A percentile compares a stretch with the other conserved stretches of the same genome.
Evolutionary conservation across 37 sponge, comb jelly and placozoan genomes (phyloP).

Genomic region (Oopsacas minuta): DNA sequence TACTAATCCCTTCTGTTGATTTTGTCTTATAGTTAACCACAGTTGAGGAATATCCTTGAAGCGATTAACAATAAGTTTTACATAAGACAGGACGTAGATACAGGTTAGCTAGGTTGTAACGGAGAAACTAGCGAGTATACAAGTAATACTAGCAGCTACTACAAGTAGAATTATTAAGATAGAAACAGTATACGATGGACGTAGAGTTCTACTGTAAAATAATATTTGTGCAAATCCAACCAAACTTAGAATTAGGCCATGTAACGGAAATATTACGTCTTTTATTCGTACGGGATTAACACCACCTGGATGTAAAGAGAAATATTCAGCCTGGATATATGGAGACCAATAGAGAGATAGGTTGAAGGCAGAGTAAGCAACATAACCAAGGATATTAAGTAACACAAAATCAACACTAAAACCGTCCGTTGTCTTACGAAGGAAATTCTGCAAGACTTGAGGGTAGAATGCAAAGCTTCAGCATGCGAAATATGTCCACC

Average conservation of each 20-base stretch:
- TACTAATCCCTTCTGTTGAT: constrained; percentile 88
- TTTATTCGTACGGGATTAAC: constrained; percentile 81
- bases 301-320: constrained; percentile 55
- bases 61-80: constrained; percentile 82
- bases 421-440: constrained; percentile 64
- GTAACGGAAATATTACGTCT: constrained; percentile 79
- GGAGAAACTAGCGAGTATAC: constrained; percentile 50
- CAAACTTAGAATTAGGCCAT: constrained; percentile 51
- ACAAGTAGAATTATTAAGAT: constrained; percentile 28
- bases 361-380: constrained; percentile 70
- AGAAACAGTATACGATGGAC: constrained; percentile 33
- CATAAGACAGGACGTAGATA: constrained; percentile 72
- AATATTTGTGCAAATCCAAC: constrained; percentile 62
- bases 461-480: constrained; percentile 92
- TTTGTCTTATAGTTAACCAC: constrained; percentile 64
- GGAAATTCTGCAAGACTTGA: constrained; percentile 69
- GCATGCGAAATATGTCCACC: constrained; percentile 81
- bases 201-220: constrained; percentile 45
- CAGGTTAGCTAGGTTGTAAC: constrained; percentile 63
- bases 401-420: constrained; percentile 91
- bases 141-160: constrained; percentile 31
- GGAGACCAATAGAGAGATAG: constrained; percentile 62
- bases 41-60: constrained; percentile 86
- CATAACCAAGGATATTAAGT: constrained; percentile 70
- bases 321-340: constrained; percentile 58